These are phyloP conservation scores for Vulpes ferrilata DNA, from an alignment of 2,113 vertebrate species.

Conservation along the genomic window DNA sequence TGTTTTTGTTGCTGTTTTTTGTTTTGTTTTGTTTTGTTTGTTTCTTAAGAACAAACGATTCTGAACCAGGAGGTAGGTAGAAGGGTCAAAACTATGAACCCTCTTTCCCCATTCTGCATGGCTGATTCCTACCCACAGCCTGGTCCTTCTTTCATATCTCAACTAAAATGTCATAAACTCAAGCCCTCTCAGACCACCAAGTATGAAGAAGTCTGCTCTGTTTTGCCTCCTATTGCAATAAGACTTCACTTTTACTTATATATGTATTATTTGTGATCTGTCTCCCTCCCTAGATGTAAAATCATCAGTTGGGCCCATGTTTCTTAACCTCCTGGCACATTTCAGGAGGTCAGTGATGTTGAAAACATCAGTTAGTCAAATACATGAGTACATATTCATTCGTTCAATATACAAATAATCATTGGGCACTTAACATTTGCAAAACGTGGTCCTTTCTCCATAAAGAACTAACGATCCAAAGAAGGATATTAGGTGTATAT, in stretches of 20 bases:
- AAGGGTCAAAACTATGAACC: constrained; percentile 14
- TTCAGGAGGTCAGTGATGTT: background rate
- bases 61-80: background rate
- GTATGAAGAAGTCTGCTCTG: background rate
- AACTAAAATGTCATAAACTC: constrained; percentile 9
- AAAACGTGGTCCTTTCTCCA: background rate
- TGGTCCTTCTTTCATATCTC: background rate
- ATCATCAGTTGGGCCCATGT: background rate
- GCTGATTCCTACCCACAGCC: background rate
- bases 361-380: background rate
- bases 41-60: constrained; percentile 50
- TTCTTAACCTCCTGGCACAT: background rate
- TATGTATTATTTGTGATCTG: background rate
- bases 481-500: background rate
- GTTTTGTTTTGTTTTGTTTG: background rate
- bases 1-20: background rate
- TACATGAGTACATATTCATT: background rate
- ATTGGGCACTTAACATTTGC: background rate
- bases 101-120: background rate
- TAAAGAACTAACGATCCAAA: constrained; percentile 17
- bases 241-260: background rate
- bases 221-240: background rate
- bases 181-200: background rate
- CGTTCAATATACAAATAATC: background rate
- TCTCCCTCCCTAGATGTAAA: background rate